Base-by-base conservation (phyloP, 30 jellyfish, hydroid and myxozoan species). In the Pelagia noctiluca region DNA sequence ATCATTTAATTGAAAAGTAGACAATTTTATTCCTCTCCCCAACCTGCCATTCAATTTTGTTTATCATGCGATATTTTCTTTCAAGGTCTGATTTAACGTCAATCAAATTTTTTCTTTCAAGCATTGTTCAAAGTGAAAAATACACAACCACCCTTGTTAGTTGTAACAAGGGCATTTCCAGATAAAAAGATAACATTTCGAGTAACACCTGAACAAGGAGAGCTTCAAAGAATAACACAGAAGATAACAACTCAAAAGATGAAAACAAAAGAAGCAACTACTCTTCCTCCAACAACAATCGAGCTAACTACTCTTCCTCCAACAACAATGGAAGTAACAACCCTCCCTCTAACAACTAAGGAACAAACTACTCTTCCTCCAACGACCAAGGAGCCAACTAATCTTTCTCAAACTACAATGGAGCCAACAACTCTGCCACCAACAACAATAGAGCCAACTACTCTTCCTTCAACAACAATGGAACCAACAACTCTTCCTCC, bases 101-200 rank as follows among this genome's bases (percentile, higher is more conserved):
- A 2, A 22, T 61, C 37, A 16, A 61, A 61, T 34, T 36, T 65
- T 31, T 29, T 35, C 1, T 1, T n/a, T 16, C 24, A n/a, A 1
- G 47, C 82, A 37, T 8, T 28, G 10, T 48, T 60, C 1, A 42
- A 28, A 19, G 71, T 42, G 12, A 12, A 37, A 18, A 8, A 50
- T 21, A 38, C 32, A 22, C 25, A 38, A 37, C 74, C 71, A 23
- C 31, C 82, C n/a, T n/a, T n/a, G n/a, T n/a, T n/a, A n/a, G 34
- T 47, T 32, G 88, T 34, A 1, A 80, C 90, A 80, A 29, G 25
- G 26, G 46, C 74, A 53, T 25, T 2, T 23, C 11, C 63, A 16
- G 69, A 50, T 0, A 23, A 35, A 24, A 71, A 48, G 54, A 74
- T 35, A 67, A 13, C 76, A 11, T 65, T 46, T 31, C 31, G 47